These are phyloP conservation scores for Eurytoma adleriae DNA, from an alignment of 2,888 invertebrate genomes.

Conservation along the genomic window DNA sequence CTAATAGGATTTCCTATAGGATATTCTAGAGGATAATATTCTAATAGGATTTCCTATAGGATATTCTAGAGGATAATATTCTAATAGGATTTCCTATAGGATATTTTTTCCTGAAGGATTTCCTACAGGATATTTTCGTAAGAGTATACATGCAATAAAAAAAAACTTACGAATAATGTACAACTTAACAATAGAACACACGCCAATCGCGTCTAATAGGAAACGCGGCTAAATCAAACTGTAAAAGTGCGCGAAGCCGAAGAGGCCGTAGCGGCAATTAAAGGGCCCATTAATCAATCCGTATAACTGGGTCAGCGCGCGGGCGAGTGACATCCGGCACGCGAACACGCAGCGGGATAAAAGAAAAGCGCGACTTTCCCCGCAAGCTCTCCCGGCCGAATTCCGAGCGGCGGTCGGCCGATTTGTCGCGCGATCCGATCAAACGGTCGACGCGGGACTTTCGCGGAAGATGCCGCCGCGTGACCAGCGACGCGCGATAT, in stretches of 20 bases:
- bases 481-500: too few relatives aligned
- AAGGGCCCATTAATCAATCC: conserved; percentile 48
- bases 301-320: conserved; percentile 30
- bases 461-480: too few relatives aligned
- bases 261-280: conserved; percentile 37
- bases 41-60: too few relatives aligned
- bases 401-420: conserved; percentile 12
- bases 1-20: too few relatives aligned
- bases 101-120: too few relatives aligned
- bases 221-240: conserved; percentile 18
- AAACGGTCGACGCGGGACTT: too few relatives aligned
- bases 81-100: too few relatives aligned
- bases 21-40: too few relatives aligned
- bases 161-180: background rate
- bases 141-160: too few relatives aligned
- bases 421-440: background rate
- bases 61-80: too few relatives aligned
- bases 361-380: background rate
- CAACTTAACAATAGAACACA: background rate
- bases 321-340: background rate
- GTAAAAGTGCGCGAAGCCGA: background rate
- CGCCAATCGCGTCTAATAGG: background rate
- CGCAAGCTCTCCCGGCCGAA: conserved; percentile 22
- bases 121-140: too few relatives aligned
- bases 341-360: too few relatives aligned